Conservation (phyloP, 2,888 invertebrate species). For the Erebia palarica region DNA sequence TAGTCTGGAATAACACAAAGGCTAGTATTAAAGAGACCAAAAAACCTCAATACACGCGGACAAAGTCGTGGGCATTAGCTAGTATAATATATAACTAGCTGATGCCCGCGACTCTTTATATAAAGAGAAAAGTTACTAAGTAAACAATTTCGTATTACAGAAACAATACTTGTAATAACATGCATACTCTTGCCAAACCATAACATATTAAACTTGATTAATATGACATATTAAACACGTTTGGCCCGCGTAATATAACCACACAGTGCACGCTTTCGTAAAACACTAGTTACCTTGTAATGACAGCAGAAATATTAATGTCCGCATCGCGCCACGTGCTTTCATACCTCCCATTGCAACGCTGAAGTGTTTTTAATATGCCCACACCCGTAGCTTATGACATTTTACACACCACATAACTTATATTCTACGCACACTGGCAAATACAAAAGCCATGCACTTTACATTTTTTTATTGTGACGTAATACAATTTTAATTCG, state of each 20-base stretch:
- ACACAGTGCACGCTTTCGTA: slow-evolving; percentile 8
- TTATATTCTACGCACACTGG: background rate
- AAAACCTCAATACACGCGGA: no score
- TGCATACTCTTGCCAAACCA: background rate
- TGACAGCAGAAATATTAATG: slow-evolving; percentile 37
- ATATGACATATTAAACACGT: no score
- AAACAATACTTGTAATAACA: background rate
- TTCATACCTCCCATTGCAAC: slow-evolving; percentile 19
- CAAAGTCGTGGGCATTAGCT: no score
- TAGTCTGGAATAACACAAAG: no score
- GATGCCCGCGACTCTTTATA: no score
- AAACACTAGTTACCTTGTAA: slow-evolving; percentile 37
- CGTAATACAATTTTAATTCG: slow-evolving; percentile 16
- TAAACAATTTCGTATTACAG: background rate
- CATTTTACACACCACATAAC: slow-evolving; percentile 14
- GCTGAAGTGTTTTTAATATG: slow-evolving; percentile 22
- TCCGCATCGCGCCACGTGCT: slow-evolving; percentile 35
- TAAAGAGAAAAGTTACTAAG: background rate
- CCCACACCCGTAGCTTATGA: slow-evolving; percentile 6
- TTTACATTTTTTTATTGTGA: slow-evolving; percentile 4
- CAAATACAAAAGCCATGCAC: background rate
- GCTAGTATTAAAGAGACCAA: no score
- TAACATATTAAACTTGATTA: slow-evolving; percentile 4
- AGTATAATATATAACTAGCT: no score
- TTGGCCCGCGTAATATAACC: background rate